Base-by-base conservation (phyloP, 1,140 invertebrate species). In the Notospermus geniculatus region DNA sequence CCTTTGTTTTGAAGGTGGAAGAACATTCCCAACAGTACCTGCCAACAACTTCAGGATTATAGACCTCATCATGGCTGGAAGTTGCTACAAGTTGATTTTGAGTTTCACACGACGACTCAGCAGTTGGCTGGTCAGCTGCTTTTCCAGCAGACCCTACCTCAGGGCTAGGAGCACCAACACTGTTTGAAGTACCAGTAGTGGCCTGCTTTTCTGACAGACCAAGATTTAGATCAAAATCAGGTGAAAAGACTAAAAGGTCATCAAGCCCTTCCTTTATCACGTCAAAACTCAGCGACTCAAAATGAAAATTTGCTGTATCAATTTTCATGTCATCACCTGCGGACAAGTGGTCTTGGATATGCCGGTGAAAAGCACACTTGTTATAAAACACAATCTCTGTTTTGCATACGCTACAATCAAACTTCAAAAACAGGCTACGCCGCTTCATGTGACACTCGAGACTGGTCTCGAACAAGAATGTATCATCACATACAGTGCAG, bases 401-500 rank as follows among this genome's bases (percentile, higher is more conserved):
- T 30, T 65, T 62, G 58, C 76, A 78, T 30, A 63, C 60, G 41
- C 74, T 71, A 71, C 76, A 78, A 30, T 69, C 69, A 62, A 71
- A 74, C 1, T 39, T 66, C 15, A 76, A 69, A 29, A 71, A 63
- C 59, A 78, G 69, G 46, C 73, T 74, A 59, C 66, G 66, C 9
- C 76, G 54, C 19, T 65, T 57, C 9, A 66, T 52, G 59, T 78
- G 76, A 30, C 64, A 58, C 2, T 55, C 45, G 4, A 76, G 60
- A 59, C 73, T 78, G 15, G 68, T 66, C 41, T 69, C 67, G 9
- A 73, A 60, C 2, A 60, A n/a, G 63, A 73, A 78, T 9, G 66
- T 66, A 57, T 78, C 76, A 2, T 74, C 74, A 70, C 76, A 78
- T 55, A 75, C 70, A 46, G 58, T 64, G 57, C 74, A 76, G 27